Conservation (phyloP, 2,113 vertebrate genomes). For the Otis tarda region DNA sequence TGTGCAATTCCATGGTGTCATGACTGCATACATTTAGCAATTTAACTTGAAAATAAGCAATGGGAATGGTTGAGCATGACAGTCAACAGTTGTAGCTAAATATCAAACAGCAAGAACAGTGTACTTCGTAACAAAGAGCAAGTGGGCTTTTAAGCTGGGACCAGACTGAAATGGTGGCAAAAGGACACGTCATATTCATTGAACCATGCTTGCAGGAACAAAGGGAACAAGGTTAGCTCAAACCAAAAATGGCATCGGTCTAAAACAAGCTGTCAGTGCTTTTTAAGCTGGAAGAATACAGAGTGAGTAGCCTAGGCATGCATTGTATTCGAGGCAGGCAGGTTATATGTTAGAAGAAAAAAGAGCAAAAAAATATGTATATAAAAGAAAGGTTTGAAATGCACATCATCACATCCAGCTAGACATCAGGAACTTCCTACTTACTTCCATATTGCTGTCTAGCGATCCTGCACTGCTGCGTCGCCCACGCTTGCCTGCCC, state of each 20-base stretch:
- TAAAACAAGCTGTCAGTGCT: conserved; percentile 79
- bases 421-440: conserved; percentile 84
- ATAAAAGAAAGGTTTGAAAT: conserved; percentile 75
- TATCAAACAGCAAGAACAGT: conserved; percentile 66
- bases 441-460: conserved; percentile 99
- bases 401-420: conserved; percentile 88
- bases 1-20: conserved; percentile 74
- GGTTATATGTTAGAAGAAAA: conserved; percentile 75
- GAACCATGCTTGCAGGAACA: conserved; percentile 88
- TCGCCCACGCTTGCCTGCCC: conserved; percentile 98
- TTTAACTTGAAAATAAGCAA: conserved; percentile 68
- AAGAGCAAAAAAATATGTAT: conserved; percentile 75
- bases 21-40: conserved; percentile 75
- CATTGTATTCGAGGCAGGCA: conserved; percentile 83
- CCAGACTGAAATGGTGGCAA: conserved; percentile 62
- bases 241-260: conserved; percentile 77
- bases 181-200: conserved; percentile 77
- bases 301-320: conserved; percentile 91
- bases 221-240: conserved; percentile 69
- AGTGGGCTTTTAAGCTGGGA: conserved; percentile 67
- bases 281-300: conserved; percentile 68
- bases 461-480: conserved; percentile 99
- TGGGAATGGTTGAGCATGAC: conserved; percentile 65
- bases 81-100: conserved; percentile 51
- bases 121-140: conserved; percentile 66